Percentiles rank a stretch among this genome's conserved stretches.
Evolutionary conservation across 2,888 invertebrate species (phyloP).

Genomic region (Hypolimnas misippus): DNA sequence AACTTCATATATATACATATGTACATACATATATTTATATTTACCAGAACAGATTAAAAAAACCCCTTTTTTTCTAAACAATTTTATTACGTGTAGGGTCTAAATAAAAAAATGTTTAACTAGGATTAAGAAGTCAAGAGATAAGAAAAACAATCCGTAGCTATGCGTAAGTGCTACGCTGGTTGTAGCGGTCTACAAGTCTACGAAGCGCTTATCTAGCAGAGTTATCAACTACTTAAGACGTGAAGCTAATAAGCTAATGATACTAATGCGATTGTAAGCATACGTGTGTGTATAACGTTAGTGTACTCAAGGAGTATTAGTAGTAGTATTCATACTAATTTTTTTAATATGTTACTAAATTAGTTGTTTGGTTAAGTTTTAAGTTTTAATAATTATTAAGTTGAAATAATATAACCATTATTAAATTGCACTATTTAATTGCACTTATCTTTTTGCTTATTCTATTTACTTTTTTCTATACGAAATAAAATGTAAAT

Average conservation of each 20-base stretch:
- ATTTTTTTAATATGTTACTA: no score
- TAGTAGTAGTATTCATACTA: no score
- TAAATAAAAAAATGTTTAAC: neutral
- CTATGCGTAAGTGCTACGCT: slow-evolving; percentile 28
- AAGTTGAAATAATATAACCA: no score
- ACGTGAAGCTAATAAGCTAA: neutral
- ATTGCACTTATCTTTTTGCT: no score
- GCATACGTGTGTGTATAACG: neutral
- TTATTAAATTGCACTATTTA: no score
- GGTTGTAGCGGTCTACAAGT: slow-evolving; percentile 24
- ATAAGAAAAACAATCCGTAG: slow-evolving; percentile 2
- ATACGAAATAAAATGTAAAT: neutral
- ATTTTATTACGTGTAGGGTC: no score
- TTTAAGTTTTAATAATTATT: no score
- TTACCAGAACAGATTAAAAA: neutral
- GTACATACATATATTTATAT: neutral
- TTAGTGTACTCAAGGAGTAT: neutral
- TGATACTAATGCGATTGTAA: neutral
- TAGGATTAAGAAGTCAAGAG: neutral
- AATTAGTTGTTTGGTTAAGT: no score
- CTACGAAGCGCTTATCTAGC: slow-evolving; percentile 15
- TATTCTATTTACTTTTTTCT: no score
- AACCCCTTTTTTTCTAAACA: neutral
- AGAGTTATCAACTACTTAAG: neutral
- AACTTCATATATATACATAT: no score